Evolutionary conservation across 2,888 invertebrate genomes (phyloP).

Genomic region (Pilophorus perplexus): DNA sequence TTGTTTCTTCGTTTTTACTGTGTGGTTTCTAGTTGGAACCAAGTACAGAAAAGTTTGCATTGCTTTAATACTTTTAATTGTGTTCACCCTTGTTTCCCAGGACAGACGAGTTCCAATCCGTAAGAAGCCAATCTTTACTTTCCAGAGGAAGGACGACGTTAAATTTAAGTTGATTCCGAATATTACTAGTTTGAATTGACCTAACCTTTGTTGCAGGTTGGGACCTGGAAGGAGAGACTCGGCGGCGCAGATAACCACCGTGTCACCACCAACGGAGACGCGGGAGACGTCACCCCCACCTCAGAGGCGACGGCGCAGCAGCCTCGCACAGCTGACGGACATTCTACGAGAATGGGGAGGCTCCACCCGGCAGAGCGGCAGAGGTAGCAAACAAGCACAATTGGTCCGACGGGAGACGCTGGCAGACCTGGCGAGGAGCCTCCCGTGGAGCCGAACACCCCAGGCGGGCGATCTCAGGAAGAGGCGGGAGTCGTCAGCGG

Average conservation of each 20-base stretch:
- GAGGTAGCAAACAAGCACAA: conserved; percentile 76
- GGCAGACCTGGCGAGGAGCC: conserved; percentile 79
- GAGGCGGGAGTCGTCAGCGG: conserved; percentile 83
- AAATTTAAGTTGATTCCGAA: too few relatives aligned
- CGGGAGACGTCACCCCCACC: conserved; percentile 68
- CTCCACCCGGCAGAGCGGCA: conserved; percentile 56
- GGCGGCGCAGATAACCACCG: conserved; percentile 82
- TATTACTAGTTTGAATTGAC: not conserved
- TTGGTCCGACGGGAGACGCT: conserved; percentile 80
- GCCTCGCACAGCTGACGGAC: conserved; percentile 84
- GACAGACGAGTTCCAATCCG: too few relatives aligned
- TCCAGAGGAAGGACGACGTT: too few relatives aligned
- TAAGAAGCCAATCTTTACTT: too few relatives aligned
- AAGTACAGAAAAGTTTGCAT: too few relatives aligned
- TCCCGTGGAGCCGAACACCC: conserved; percentile 74
- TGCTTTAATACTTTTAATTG: too few relatives aligned
- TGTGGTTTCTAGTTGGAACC: too few relatives aligned
- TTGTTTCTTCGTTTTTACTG: too few relatives aligned
- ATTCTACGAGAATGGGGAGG: conserved; percentile 84
- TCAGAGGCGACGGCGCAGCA: conserved; percentile 67
- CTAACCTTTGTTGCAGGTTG: conserved; percentile 52
- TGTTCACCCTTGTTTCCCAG: too few relatives aligned
- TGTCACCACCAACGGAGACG: conserved; percentile 73
- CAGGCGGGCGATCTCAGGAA: conserved; percentile 58
- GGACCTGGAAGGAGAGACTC: conserved; percentile 80